Evolutionary conservation across 2,797 vertebrate genomes (phyloP), one percentile per base, ranked within the genome.

Genomic region (Bradypus variegatus): DNA sequence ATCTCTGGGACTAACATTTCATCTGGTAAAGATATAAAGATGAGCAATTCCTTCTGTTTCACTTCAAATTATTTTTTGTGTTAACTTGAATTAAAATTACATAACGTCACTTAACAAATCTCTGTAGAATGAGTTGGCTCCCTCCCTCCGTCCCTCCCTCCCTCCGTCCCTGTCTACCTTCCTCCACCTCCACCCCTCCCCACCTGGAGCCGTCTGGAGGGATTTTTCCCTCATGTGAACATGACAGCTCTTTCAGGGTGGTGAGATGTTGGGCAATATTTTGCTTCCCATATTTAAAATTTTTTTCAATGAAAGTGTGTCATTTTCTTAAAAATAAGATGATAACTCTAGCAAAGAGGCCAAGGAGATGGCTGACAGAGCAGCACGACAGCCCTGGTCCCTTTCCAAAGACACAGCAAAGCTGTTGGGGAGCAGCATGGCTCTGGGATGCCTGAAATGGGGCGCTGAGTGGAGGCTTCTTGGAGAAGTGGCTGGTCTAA

Each of bases 401-500:
- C 6, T 1, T 38, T 53, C n/a, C 88, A 27, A 2, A 25, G 60
- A 7, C 18, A 10, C 1, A 9, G 0, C 1, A 5, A 27, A 38
- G 31, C 41, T 27, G 41, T 4, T 1, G 23, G 7, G 23, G 13
- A 2, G 65, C 27, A 11, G 11, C 3, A 3, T 1, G 21, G 36
- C 3, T 36, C 77, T 5, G 1, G 25, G 53, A 31, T 0, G 38
- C 31, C 9, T 13, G 1, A 29, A 31, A 31, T 5, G 29, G 41
- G 41, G 27, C 18, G 8, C 73, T 41, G 4, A 2, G 0, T 0
- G 6, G 12, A 31, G 36, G 77, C 19, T 3, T 38, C 45, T 29
- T 1, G 25, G 75, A 16, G 3, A n/a, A 2, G 7, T 0, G 6
- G 12, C 16, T 1, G 16, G 19, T 18, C 1, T 29, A 2, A 15